These are phyloP conservation scores for Acholoe squamosa DNA, from an alignment of 2,888 invertebrate species.

Conservation along the genomic window DNA sequence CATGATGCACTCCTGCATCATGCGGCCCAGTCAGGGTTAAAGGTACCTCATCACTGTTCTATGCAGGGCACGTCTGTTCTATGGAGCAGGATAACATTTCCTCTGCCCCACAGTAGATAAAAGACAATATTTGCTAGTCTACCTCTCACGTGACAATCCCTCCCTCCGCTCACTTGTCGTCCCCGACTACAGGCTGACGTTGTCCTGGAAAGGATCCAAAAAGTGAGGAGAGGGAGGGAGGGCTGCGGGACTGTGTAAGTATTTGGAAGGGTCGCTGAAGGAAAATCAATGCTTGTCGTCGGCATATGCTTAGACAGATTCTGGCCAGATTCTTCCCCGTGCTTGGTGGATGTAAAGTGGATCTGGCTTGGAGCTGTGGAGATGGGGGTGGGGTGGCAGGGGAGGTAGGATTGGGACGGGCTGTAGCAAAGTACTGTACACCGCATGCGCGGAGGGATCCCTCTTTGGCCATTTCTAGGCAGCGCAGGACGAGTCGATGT, in stretches of 20 bases:
- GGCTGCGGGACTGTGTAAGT: neutral
- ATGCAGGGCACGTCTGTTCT: neutral
- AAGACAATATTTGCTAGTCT: constrained; percentile 4
- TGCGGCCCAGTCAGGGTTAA: no score
- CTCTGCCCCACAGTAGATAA: neutral
- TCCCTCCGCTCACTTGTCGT: neutral
- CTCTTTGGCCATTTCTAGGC: constrained; percentile 1
- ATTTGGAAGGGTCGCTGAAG: constrained; percentile 27
- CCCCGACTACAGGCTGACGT: neutral
- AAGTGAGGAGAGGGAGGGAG: neutral
- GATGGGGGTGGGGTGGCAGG: neutral
- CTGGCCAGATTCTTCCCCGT: neutral
- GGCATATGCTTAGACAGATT: constrained; percentile 9
- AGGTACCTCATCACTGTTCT: no score
- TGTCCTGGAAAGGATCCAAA: constrained; percentile 21
- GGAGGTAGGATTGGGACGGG: no score
- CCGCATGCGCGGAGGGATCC: neutral
- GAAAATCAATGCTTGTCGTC: constrained; percentile 27
- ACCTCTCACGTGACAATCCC: neutral
- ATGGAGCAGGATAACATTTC: neutral
- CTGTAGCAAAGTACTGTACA: no score
- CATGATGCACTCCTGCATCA: no score
- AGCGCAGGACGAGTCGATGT: neutral
- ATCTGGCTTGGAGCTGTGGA: neutral
- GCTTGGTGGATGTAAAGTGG: constrained; percentile 2